These are phyloP conservation scores for Anseranas semipalmata DNA, from an alignment of 2,113 vertebrate species.

Conservation along the genomic window DNA sequence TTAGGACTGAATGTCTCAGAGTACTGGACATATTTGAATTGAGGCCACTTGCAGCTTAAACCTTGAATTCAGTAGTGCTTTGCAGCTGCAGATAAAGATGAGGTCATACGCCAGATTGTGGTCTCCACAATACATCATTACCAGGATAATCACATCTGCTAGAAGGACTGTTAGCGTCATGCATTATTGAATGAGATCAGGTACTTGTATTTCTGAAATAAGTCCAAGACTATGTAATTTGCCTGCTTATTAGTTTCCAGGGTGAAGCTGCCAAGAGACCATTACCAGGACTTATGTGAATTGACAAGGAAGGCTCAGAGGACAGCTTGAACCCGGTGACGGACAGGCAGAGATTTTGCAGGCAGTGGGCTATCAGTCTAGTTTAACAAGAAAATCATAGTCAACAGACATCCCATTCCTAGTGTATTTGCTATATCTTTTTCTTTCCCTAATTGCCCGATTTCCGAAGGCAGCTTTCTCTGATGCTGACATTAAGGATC, in stretches of 20 bases:
- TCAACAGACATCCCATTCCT: not conserved
- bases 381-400: not conserved
- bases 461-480: not conserved
- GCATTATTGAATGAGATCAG: constrained; percentile 67
- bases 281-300: constrained; percentile 57
- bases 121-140: constrained; percentile 50
- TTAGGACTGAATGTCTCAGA: constrained; percentile 1
- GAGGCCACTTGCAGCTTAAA: constrained; percentile 25
- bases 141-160: constrained; percentile 57
- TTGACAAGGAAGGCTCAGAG: constrained; percentile 49
- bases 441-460: not conserved
- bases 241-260: constrained; percentile 48
- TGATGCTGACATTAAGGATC: not conserved
- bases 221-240: constrained; percentile 47
- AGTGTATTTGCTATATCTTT: not conserved
- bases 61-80: constrained; percentile 28
- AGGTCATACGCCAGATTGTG: constrained; percentile 46
- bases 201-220: constrained; percentile 60
- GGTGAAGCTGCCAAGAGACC: constrained; percentile 48
- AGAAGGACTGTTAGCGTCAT: constrained; percentile 42
- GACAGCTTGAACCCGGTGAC: constrained; percentile 32
- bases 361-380: not conserved
- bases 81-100: constrained; percentile 68
- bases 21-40: constrained; percentile 21
- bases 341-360: constrained; percentile 40